phyloP scores from a whole-genome alignment of 1,140 invertebrate species.

The Tetragonula clypearis region DNA sequence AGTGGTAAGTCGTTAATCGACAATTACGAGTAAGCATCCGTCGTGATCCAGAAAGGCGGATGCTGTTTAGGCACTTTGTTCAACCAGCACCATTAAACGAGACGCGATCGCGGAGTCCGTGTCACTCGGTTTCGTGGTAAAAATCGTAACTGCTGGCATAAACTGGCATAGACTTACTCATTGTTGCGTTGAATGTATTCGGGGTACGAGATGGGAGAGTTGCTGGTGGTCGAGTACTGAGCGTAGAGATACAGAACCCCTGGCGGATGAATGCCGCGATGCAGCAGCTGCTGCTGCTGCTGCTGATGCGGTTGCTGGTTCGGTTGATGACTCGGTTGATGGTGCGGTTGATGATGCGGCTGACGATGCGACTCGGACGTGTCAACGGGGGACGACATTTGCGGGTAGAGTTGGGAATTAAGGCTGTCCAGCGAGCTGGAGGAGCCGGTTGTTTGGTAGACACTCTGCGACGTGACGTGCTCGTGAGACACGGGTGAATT shows the following conservation, averaged over 20 bases:
- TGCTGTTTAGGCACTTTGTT: conserved; percentile 67
- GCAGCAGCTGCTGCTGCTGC: conserved; percentile 60
- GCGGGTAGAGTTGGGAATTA: conserved; percentile 74
- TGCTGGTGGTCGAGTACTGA: conserved; percentile 74
- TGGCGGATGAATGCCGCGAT: conserved; percentile 72
- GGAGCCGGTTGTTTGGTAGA: conserved; percentile 77
- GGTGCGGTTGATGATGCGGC: conserved; percentile 54
- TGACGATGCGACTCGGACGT: conserved; percentile 64
- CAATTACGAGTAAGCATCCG: conserved; percentile 54
- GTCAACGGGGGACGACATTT: conserved; percentile 68
- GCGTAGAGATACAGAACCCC: conserved; percentile 79
- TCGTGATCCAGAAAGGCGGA: conserved; percentile 54
- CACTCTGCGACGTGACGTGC: conserved; percentile 75
- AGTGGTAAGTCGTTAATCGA: conserved; percentile 16
- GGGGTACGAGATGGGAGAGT: conserved; percentile 75
- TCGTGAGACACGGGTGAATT: conserved; percentile 75
- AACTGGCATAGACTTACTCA: conserved; percentile 43
- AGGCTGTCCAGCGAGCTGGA: conserved; percentile 71
- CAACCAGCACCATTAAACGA: conserved; percentile 61
- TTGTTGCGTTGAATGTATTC: conserved; percentile 79
- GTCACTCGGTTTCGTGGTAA: conserved; percentile 27
- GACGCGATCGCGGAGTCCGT: conserved; percentile 49
- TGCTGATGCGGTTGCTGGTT: conserved; percentile 48
- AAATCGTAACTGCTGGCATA: conserved; percentile 59
- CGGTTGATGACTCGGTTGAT: conserved; percentile 37